These are phyloP conservation scores for Mesochorus sp. DNA, from an alignment of 2,888 invertebrate species.

Conservation along the genomic window DNA sequence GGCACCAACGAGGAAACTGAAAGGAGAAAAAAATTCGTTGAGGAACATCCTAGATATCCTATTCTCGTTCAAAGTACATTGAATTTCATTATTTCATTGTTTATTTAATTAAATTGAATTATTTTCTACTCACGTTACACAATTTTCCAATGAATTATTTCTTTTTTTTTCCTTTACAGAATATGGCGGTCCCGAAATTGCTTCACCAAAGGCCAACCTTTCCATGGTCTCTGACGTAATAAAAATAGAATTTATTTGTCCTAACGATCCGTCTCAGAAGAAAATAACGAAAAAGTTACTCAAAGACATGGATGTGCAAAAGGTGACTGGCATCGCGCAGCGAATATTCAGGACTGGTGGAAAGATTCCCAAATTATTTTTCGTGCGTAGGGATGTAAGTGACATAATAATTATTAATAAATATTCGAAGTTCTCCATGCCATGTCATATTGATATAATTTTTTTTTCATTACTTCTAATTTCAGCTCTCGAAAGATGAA, in stretches of 20 bases:
- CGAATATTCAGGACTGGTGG: slow-evolving; percentile 86
- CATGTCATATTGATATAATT: too few relatives aligned
- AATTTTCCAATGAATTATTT: background rate
- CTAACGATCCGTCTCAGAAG: slow-evolving; percentile 82
- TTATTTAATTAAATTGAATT: background rate
- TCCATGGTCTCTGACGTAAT: slow-evolving; percentile 83
- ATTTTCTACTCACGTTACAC: background rate
- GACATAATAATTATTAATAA: slow-evolving; percentile 12
- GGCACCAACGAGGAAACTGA: slow-evolving; percentile 81
- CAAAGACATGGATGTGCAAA: slow-evolving; percentile 91
- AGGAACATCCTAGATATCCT: slow-evolving; percentile 90
- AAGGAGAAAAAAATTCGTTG: slow-evolving; percentile 84
- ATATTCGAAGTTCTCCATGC: background rate
- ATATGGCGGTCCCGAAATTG: slow-evolving; percentile 91
- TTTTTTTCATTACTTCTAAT: too few relatives aligned
- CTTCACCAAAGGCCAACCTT: slow-evolving; percentile 88
- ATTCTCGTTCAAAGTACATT: slow-evolving; percentile 89
- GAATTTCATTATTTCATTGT: background rate
- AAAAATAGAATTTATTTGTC: slow-evolving; percentile 84
- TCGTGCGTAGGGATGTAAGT: slow-evolving; percentile 81
- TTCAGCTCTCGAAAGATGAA: slow-evolving; percentile 85
- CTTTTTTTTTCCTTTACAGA: slow-evolving; percentile 83
- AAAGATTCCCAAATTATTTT: slow-evolving; percentile 81
- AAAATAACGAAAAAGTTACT: slow-evolving; percentile 88
- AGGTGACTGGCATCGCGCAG: slow-evolving; percentile 90